These are phyloP conservation scores for Siniperca chuatsi DNA, from an alignment of 2,113 vertebrate species.

Conservation along the genomic window DNA sequence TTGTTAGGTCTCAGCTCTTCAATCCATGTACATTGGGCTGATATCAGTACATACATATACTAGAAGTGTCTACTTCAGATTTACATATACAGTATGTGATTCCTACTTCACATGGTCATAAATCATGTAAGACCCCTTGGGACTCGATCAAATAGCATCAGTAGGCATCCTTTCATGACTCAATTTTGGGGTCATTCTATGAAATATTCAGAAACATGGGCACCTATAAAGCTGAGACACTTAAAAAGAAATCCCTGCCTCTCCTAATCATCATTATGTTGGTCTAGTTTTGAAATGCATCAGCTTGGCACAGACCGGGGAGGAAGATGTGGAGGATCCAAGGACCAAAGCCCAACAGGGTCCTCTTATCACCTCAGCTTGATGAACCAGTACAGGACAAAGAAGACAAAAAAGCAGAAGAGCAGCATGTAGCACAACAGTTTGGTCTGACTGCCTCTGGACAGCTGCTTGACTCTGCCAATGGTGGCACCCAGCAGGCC, in stretches of 20 bases:
- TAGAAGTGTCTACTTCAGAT: background rate
- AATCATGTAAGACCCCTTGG: background rate
- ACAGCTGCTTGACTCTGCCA: slow-evolving; percentile 91
- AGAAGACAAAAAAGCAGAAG: slow-evolving; percentile 95
- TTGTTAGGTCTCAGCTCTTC: background rate
- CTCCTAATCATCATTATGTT: slow-evolving; percentile 11
- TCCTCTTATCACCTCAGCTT: slow-evolving; percentile 83
- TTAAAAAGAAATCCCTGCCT: background rate
- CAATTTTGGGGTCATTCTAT: background rate
- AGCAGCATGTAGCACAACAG: slow-evolving; percentile 96
- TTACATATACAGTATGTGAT: background rate
- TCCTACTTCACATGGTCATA: background rate
- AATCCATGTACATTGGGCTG: background rate
- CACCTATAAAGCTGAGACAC: background rate
- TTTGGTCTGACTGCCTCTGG: slow-evolving; percentile 95
- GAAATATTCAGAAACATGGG: background rate
- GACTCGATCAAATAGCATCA: background rate
- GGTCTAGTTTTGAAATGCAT: slow-evolving; percentile 28
- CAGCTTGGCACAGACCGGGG: slow-evolving; percentile 37
- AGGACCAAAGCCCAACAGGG: slow-evolving; percentile 11
- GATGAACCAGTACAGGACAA: slow-evolving; percentile 97
- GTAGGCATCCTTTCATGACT: background rate
- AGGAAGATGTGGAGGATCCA: slow-evolving; percentile 9
- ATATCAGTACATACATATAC: slow-evolving; percentile 17
- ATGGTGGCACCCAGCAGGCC: slow-evolving; percentile 95